Conservation (phyloP, 1,140 invertebrate species). For the Oncopodura yosiiana region DNA sequence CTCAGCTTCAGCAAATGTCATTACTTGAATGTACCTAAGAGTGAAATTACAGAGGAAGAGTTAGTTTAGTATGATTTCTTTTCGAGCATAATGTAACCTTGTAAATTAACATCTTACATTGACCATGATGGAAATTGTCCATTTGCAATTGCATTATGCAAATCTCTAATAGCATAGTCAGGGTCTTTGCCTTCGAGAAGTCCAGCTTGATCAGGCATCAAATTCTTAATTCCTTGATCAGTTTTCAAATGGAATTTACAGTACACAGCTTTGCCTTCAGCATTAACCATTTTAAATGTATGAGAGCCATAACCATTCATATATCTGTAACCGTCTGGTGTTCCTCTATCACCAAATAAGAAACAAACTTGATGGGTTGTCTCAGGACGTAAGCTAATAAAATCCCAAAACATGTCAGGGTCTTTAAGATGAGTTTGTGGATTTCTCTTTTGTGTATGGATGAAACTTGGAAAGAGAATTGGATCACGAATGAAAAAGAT, state of each 20-base stretch:
- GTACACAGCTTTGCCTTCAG: conserved; percentile 48
- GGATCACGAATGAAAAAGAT: conserved; percentile 63
- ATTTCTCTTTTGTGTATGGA: conserved; percentile 57
- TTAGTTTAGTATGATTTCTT: no score
- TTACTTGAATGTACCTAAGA: conserved; percentile 53
- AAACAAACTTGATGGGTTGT: conserved; percentile 62
- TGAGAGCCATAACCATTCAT: conserved; percentile 64
- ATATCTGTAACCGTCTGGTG: conserved; percentile 47
- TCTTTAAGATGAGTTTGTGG: conserved; percentile 57
- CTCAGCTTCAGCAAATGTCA: conserved; percentile 62
- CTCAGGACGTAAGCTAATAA: conserved; percentile 47
- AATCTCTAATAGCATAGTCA: conserved; percentile 61
- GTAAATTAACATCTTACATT: no score
- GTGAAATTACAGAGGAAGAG: no score
- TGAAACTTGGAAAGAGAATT: conserved; percentile 53
- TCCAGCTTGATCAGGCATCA: conserved; percentile 49
- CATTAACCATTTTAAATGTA: conserved; percentile 60
- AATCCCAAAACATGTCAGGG: conserved; percentile 50
- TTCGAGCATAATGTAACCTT: no score
- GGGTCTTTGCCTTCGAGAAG: conserved; percentile 54
- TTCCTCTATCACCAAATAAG: conserved; percentile 49
- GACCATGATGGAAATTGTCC: conserved; percentile 62
- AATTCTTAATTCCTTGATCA: conserved; percentile 58
- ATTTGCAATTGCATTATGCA: conserved; percentile 61
- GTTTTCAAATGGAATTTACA: conserved; percentile 57